Evolutionary conservation across 53 echinoderm and acorn worm species (phyloP), one percentile per base, ranked within the genome.

Genomic region (Antedon mediterranea): DNA sequence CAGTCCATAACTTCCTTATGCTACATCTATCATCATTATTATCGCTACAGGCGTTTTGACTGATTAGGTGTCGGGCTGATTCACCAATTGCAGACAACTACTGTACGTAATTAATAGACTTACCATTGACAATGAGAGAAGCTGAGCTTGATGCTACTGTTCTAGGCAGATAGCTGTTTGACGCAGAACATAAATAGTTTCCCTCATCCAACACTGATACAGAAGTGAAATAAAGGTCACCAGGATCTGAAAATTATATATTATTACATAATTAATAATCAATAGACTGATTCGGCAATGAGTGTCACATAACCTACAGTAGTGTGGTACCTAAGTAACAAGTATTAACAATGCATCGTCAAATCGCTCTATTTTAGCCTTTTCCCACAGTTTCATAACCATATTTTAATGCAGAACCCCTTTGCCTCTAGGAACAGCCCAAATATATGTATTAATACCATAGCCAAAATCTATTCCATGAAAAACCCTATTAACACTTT

Each of bases 151-250:
- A 98, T 28, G 98, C 88, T 0, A 88, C 88, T 43, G 85, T 90
- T 26, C 79, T 84, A 14, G 86, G 88, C 15, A 93, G 84, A 77
- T 87, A 88, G 57, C 90, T 78, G 70, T 98, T 98, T 81, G 93
- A 86, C 70, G 98, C 98, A 33, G 88, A 86, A 34, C 98, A 98
- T 37, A 93, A 93, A 41, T 93, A 98, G 26, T 76, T 75, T 0
- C 90, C 98, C 57, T 87, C 92, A 83, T 98, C 89, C n/a, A 79
- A 81, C 84, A 88, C 84, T 30, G 72, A 71, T 31, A 91, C 85
- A 2, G 86, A 75, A 29, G 85, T 84, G 79, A 98, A 88, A 70
- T 84, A 90, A 71, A 98, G 72, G 74, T 98, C 92, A 6, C 98
- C 98, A 71, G 75, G 90, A 79, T 30, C 98, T 98, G 77, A 0